These are phyloP conservation scores for Pluvialis apricaria DNA, from an alignment of 2,113 vertebrate species.

Conservation along the genomic window DNA sequence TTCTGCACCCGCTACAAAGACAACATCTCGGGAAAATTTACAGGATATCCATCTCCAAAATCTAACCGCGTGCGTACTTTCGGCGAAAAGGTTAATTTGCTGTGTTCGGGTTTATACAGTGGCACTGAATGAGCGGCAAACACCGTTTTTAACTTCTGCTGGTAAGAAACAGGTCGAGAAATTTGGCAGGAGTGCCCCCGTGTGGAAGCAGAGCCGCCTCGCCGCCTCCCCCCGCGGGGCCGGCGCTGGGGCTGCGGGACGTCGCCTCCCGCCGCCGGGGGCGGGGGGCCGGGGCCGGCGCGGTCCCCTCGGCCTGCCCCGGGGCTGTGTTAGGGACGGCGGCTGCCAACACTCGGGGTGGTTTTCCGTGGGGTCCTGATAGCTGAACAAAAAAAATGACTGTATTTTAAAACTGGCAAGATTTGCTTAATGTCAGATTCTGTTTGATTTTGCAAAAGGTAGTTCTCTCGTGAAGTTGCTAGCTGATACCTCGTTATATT, in stretches of 20 bases:
- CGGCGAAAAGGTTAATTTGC: accelerated
- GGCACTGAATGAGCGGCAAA: accelerated
- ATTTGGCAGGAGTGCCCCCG: background rate
- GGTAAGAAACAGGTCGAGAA: background rate
- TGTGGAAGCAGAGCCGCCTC: background rate
- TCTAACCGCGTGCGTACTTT: accelerated
- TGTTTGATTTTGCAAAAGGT: background rate
- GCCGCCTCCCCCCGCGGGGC: background rate
- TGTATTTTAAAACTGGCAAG: accelerated
- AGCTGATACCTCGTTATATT: accelerated
- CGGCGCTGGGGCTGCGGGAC: too few relatives aligned
- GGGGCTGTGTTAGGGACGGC: background rate
- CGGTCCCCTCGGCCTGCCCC: too few relatives aligned
- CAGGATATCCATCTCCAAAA: accelerated
- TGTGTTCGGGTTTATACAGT: accelerated
- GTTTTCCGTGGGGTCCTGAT: accelerated
- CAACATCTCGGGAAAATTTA: accelerated
- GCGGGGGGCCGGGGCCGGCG: background rate
- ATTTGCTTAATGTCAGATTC: too few relatives aligned
- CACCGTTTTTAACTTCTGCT: accelerated
- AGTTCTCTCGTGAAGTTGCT: accelerated
- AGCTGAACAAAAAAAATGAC: accelerated
- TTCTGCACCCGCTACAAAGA: background rate
- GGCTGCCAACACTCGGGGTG: accelerated
- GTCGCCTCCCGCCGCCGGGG: too few relatives aligned